phyloP scores from a whole-genome alignment of 1,140 invertebrate species.

The Phymorhynchus buccinoides region DNA sequence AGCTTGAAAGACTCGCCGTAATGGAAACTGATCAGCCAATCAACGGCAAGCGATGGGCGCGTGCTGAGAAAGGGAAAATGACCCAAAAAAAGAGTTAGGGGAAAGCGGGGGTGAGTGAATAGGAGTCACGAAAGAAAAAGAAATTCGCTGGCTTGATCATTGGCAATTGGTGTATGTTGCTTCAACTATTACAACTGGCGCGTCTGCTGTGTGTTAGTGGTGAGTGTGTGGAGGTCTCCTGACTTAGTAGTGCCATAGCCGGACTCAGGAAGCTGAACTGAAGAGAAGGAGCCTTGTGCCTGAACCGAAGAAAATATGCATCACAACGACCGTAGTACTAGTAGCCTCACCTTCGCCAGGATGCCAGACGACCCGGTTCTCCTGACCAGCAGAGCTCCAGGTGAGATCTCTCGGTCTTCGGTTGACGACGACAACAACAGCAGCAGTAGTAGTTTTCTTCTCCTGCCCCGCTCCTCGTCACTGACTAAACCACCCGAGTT shows the following conservation, averaged over 20 bases:
- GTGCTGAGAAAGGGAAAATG: not conserved
- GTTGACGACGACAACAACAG: too few species aligned
- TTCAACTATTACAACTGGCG: not conserved
- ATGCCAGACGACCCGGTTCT: slow-evolving; percentile 19
- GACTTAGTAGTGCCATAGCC: too few species aligned
- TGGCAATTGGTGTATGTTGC: slow-evolving; percentile 10
- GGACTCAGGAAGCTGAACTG: not conserved
- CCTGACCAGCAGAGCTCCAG: not conserved
- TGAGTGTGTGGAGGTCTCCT: too few species aligned
- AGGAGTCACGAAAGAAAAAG: not conserved
- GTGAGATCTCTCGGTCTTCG: not conserved
- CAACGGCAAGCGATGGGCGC: slow-evolving; percentile 6
- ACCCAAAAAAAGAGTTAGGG: not conserved
- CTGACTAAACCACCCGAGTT: not conserved
- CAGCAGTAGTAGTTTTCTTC: not conserved
- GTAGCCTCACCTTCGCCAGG: not conserved
- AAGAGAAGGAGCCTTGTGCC: not conserved
- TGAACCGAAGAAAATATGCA: too few species aligned
- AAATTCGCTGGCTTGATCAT: slow-evolving; percentile 21
- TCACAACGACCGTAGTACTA: not conserved
- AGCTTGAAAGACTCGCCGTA: slow-evolving; percentile 20
- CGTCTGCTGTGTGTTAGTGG: too few species aligned
- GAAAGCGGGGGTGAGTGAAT: too few species aligned
- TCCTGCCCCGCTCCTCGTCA: not conserved
- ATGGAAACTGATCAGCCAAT: slow-evolving; percentile 31